A percentile compares a stretch with the other conserved stretches of the same genome.
phyloP scores from a whole-genome alignment of 2,797 vertebrate species.

The Acipenser transmontanus region DNA sequence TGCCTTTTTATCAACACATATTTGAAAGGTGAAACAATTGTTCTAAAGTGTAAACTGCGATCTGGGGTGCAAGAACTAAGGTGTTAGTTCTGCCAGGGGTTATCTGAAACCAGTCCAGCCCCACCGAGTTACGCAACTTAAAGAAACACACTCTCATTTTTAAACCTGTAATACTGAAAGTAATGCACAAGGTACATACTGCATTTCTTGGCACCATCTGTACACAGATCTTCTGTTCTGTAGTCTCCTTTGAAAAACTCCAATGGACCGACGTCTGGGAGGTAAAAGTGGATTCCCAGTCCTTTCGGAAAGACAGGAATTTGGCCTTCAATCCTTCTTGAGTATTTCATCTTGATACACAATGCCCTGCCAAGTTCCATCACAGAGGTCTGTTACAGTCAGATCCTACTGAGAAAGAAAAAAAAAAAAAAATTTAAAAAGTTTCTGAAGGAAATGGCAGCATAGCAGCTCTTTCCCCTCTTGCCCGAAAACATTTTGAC shows the following conservation, averaged over 20 bases:
- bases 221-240: constrained; percentile 78
- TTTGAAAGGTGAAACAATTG: too few species aligned
- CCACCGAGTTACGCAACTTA: too few species aligned
- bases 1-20: too few species aligned
- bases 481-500: neutral
- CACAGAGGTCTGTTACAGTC: constrained; percentile 67
- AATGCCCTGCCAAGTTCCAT: constrained; percentile 89
- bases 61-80: too few species aligned
- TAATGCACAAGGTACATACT: constrained; percentile 51
- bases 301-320: constrained; percentile 58
- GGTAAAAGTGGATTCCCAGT: constrained; percentile 80
- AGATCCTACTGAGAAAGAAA: constrained; percentile 57
- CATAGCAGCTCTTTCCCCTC: neutral
- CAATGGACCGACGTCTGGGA: constrained; percentile 58
- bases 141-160: too few species aligned
- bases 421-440: neutral
- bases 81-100: too few species aligned
- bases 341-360: constrained; percentile 89
- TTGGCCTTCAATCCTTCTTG: constrained; percentile 59
- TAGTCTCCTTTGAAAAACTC: constrained; percentile 65
- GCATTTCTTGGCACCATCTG: constrained; percentile 77
- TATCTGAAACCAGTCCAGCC: too few species aligned
- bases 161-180: too few species aligned
- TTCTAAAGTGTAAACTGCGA: too few species aligned
- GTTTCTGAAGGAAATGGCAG: neutral